These are phyloP conservation scores for Panthera uncia DNA, from an alignment of 2,113 vertebrate genomes.

Conservation along the genomic window DNA sequence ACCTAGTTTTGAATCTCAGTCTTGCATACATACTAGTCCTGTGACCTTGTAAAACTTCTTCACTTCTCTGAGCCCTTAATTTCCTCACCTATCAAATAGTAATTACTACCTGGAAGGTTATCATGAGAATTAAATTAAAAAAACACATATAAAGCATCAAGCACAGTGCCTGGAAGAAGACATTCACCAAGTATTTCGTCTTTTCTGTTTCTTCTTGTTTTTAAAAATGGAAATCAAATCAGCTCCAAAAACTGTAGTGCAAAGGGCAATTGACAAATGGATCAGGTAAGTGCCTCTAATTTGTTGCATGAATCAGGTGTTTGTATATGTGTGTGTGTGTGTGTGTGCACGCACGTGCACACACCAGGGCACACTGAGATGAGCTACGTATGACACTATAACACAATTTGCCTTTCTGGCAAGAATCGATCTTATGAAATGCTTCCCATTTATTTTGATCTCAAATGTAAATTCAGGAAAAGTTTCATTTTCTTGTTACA, in stretches of 20 bases:
- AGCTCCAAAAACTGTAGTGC: slow-evolving; percentile 5
- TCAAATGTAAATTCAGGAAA: slow-evolving; percentile 45
- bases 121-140: slow-evolving; percentile 20
- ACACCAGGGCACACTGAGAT: neutral
- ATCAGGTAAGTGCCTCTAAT: slow-evolving; percentile 48
- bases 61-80: slow-evolving; percentile 13
- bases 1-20: neutral
- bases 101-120: neutral
- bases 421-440: slow-evolving; percentile 41
- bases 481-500: slow-evolving; percentile 78
- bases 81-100: neutral
- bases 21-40: neutral
- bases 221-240: slow-evolving; percentile 30
- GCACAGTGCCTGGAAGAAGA: neutral
- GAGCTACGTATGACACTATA: neutral
- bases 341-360: fast-evolving
- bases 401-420: neutral
- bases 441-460: slow-evolving; percentile 61
- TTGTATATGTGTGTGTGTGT: neutral
- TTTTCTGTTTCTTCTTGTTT: neutral
- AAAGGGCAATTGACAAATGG: slow-evolving; percentile 47
- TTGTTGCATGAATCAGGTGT: neutral
- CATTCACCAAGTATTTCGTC: neutral
- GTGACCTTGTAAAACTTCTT: neutral
- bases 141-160: slow-evolving; percentile 7